These are phyloP conservation scores for Aphidius gifuensis DNA, from an alignment of 1,140 invertebrate species.

Conservation along the genomic window DNA sequence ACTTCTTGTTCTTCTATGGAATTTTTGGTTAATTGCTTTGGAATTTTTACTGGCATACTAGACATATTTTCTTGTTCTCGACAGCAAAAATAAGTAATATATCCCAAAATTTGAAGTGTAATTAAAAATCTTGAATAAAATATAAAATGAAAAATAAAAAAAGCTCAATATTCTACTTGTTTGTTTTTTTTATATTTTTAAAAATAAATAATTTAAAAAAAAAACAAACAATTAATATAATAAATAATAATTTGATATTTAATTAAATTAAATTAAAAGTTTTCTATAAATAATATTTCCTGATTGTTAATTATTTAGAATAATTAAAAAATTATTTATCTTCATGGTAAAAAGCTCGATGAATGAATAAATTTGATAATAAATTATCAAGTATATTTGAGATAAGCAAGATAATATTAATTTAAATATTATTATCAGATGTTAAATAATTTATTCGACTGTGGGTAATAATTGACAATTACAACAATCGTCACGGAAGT, in stretches of 20 bases:
- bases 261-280: background rate
- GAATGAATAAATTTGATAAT: too few species aligned
- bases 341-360: too few species aligned
- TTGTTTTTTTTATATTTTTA: background rate
- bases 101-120: constrained; percentile 47
- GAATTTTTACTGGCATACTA: constrained; percentile 17
- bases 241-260: background rate
- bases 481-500: constrained; percentile 33
- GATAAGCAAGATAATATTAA: too few species aligned
- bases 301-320: too few species aligned
- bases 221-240: background rate
- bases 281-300: background rate
- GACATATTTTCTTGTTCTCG: constrained; percentile 21
- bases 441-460: constrained; percentile 32
- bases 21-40: constrained; percentile 35
- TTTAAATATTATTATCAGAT: background rate
- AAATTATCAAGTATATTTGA: too few species aligned
- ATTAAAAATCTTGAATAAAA: constrained; percentile 49
- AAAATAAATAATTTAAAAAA: background rate
- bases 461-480: constrained; percentile 34
- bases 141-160: constrained; percentile 33
- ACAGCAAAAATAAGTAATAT: constrained; percentile 41
- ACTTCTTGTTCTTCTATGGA: constrained; percentile 17
- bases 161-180: constrained; percentile 28
- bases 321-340: too few species aligned